A percentile compares a stretch with the other conserved stretches of the same genome.
phyloP scores from a whole-genome alignment of 37 sponge, comb jelly and placozoan species.

The Hormiphora californensis region DNA sequence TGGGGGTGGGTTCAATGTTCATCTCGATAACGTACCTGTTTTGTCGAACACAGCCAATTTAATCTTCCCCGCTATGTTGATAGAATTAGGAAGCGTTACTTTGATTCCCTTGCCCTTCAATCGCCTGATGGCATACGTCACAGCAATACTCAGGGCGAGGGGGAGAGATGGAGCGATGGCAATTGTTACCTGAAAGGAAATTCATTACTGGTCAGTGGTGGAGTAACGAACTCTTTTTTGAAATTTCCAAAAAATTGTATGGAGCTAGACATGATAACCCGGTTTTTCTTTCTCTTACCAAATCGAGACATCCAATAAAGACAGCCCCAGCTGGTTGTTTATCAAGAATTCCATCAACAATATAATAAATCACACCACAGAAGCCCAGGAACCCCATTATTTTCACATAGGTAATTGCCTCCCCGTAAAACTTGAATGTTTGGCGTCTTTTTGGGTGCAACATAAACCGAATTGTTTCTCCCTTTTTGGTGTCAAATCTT shows the following conservation, averaged over 20 bases:
- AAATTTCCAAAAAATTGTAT: background rate
- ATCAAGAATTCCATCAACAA: background rate
- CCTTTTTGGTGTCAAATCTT: background rate
- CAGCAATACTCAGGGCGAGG: conserved; percentile 85
- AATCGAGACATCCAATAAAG: background rate
- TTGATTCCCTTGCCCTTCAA: conserved; percentile 73
- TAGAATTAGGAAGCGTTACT: conserved; percentile 2
- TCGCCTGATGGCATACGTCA: conserved; percentile 70
- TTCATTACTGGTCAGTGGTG: background rate
- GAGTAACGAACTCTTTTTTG: background rate
- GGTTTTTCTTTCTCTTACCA: no score
- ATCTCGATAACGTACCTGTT: background rate
- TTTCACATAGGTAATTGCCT: background rate
- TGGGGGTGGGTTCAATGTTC: no score
- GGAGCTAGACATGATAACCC: no score
- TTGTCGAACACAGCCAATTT: conserved; percentile 90
- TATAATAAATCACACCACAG: background rate
- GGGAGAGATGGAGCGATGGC: conserved; percentile 86
- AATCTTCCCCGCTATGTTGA: conserved; percentile 83
- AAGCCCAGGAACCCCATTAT: background rate
- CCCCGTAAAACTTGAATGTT: conserved; percentile 1
- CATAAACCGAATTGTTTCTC: background rate
- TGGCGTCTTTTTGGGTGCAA: background rate
- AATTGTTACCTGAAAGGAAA: conserved; percentile 61
- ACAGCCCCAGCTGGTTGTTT: background rate